phyloP scores from a whole-genome alignment of 1,140 invertebrate genomes.

The Drosophila tani region DNA sequence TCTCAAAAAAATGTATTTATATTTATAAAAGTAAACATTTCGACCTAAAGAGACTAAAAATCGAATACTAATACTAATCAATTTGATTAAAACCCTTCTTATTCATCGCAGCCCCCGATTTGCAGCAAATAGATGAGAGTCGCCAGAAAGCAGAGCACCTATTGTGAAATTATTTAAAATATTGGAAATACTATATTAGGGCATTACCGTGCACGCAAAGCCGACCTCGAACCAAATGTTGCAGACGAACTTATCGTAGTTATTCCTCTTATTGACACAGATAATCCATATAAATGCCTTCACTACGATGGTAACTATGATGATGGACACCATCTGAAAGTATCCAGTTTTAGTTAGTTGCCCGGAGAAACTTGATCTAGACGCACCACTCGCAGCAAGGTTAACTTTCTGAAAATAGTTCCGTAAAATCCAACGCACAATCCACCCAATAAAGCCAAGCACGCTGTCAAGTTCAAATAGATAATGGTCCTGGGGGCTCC shows the following conservation, averaged over 20 bases:
- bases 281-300: slow-evolving; percentile 27
- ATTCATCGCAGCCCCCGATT: background rate
- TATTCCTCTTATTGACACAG: background rate
- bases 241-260: background rate
- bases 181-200: no score
- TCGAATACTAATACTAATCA: no score
- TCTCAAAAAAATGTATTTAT: background rate
- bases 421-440: background rate
- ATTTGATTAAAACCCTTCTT: no score
- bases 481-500: accelerated
- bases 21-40: background rate
- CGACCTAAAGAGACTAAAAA: background rate
- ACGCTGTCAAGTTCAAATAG: background rate
- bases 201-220: background rate
- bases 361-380: accelerated
- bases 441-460: background rate
- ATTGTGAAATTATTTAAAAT: background rate
- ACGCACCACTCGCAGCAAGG: background rate
- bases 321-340: slow-evolving; percentile 26
- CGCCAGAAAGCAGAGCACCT: background rate
- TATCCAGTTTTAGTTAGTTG: no score
- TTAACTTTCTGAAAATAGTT: background rate
- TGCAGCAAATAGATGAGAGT: background rate
- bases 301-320: slow-evolving; percentile 9
- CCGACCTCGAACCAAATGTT: background rate